Base-by-base conservation (phyloP, 2,113 vertebrate genomes). In the Mormyrus iriodes region DNA sequence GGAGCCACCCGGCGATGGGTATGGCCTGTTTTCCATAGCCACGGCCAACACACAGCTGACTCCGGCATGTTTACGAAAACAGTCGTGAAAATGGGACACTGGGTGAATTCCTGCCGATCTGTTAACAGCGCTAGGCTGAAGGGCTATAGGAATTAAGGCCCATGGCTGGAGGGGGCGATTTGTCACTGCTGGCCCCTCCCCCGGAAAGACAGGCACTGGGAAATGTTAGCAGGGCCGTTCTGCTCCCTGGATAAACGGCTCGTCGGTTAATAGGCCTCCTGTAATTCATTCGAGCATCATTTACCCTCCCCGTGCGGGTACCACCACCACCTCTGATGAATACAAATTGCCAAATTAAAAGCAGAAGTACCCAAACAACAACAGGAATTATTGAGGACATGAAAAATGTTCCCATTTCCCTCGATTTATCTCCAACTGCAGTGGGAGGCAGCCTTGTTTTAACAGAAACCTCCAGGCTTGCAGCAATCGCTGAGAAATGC, bases 381-480 rank as follows among this genome's bases (percentile, higher is more conserved):
- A 85, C 48, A n/a, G 12, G 89, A 89, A 2, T 3, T 24, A 42
- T 65, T 73, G 91, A 90, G 73, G 12, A 35, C 0, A 31, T 92
- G 92, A 93, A 46, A 86, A 89, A 92, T 87, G 89, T 85, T 86
- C 89, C 85, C 82, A 55, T 89, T 10, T 1, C 12, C 27, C 85
- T 86, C 79, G 12, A 91, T 94, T 91, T 90, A 73, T 92, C 92
- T 91, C 35, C 19, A 79, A 76, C 69, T 19, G 73, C 61, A 65
- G 61, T 84, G 42, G 79, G n/a, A 84, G 48, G 8, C 15, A 44
- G 76, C n/a, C 24, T n/a, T 69, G 31, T 69, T 31, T 31, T 15
- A 0, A 0, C 48, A 0, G 24, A 39, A 48, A 48, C 19, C 19
- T 79, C 21, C 76, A 35, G 86, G 21, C 42, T 83, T 51, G 73